Percentiles rank a stretch among this genome's conserved stretches.
Conservation (phyloP, 2,888 invertebrate species). For the Bimastos eiseni region DNA sequence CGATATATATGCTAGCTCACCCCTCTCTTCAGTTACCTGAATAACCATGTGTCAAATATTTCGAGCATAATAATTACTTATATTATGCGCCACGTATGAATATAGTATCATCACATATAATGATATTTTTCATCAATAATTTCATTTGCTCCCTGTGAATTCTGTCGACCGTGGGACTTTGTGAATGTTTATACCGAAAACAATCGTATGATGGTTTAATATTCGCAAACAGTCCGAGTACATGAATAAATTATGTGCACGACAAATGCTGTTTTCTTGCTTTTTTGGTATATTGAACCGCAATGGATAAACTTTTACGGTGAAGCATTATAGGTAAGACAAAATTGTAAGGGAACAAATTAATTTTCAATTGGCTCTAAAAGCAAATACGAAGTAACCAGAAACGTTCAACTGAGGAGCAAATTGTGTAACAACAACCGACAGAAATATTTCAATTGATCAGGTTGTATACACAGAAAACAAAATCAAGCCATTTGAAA, state of each 20-base stretch:
- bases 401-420: too few species aligned
- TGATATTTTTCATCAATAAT: background rate
- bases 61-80: too few species aligned
- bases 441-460: too few species aligned
- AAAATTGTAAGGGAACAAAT: too few species aligned
- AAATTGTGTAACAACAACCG: too few species aligned
- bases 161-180: background rate
- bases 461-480: too few species aligned
- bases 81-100: background rate
- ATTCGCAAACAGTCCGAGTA: background rate
- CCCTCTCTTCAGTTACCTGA: background rate
- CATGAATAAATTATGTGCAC: background rate
- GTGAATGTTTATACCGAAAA: background rate
- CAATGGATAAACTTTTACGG: background rate
- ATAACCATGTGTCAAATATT: background rate
- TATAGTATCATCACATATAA: too few species aligned
- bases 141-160: background rate
- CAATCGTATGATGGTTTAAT: background rate
- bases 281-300: background rate
- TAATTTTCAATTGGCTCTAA: too few species aligned
- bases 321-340: background rate
- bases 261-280: background rate
- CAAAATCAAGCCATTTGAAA: too few species aligned
- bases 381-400: too few species aligned
- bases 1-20: background rate